Base-by-base conservation (phyloP, 1,140 invertebrate species). In the Eriocheir sinensis region DNA sequence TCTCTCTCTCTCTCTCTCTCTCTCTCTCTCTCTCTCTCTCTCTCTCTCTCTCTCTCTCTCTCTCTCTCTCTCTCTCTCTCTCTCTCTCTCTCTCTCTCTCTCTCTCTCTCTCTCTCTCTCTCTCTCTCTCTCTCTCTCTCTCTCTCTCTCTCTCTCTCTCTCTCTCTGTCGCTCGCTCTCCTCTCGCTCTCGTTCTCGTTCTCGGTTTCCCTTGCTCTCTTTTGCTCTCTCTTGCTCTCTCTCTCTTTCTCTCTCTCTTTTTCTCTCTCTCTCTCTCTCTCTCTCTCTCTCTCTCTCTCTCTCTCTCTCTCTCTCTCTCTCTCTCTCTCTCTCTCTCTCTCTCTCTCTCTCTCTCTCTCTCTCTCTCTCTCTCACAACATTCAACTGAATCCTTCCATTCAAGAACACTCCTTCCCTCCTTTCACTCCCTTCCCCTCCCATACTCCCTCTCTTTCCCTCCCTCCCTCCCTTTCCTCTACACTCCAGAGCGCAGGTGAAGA, bases 221-320 rank as follows among this genome's bases (percentile, higher is more conserved):
- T 88, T 36, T 88, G 8, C 36, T 34, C 6, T 88, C 36, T 36
- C 41, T 17, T 38, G 8, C 72, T 3, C 53, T 72, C 34, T 72
- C 30, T 72, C 53, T 72, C n/a, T 91, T 9, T 60, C 53, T 53
- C 41, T 72, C 36, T 72, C 34, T 36, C 34, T 36, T 27, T 53
- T n/a, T 40, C 36, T 88, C 36, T 88, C 36, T 34, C 85, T 88
- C n/a, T 32, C 85, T 34, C 30, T 88, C 6, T 38, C 21, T 72
- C 44, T 60, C 89, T 72, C 44, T 60, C 48, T 91, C n/a, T 91
- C 30, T 91, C 89, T 91, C 41, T 40, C 88, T 89, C 36, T 89
- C 30, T 53, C 41, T 41, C 40, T 86, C 83, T 86, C 27, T 36
- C 34, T 83, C 80, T 72, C 36, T 72, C 34, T 36, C 34, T 36